Conservation (phyloP, 2,888 invertebrate genomes). For the Apodemia zela region DNA sequence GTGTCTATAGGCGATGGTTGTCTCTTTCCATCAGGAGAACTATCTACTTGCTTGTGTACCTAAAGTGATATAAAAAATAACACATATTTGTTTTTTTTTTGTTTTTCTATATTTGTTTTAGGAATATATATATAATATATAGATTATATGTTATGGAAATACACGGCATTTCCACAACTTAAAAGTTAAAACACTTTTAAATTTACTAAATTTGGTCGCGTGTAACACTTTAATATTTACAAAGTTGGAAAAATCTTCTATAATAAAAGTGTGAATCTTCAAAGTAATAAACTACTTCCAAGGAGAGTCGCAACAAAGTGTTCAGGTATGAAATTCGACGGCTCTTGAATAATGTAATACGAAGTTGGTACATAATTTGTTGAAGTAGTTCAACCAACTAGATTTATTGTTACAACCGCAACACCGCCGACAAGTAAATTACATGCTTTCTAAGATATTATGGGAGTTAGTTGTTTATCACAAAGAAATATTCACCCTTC, state of each 20-base stretch:
- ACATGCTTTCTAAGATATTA: constrained; percentile 13
- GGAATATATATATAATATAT: no score
- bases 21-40: no score
- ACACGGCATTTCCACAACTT: no score
- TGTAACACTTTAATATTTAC: no score
- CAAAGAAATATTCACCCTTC: constrained; percentile 6
- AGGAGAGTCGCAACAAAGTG: not conserved
- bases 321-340: constrained; percentile 9
- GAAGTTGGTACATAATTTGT: constrained; percentile 17
- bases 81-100: no score
- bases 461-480: constrained; percentile 9
- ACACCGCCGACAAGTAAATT: constrained; percentile 15
- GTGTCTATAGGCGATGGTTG: no score
- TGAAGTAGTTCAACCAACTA: constrained; percentile 13
- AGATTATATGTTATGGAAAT: no score
- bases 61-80: no score
- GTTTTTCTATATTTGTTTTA: no score
- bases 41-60: no score
- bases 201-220: no score
- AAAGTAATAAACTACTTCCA: constrained; percentile 1
- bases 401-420: constrained; percentile 19
- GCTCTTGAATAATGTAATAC: constrained; percentile 3
- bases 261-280: constrained; percentile 16
- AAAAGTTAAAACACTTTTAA: no score
- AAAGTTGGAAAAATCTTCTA: not conserved